Evolutionary conservation across 2,797 vertebrate species (phyloP).

Genomic region (Rousettus madagascariensis): DNA sequence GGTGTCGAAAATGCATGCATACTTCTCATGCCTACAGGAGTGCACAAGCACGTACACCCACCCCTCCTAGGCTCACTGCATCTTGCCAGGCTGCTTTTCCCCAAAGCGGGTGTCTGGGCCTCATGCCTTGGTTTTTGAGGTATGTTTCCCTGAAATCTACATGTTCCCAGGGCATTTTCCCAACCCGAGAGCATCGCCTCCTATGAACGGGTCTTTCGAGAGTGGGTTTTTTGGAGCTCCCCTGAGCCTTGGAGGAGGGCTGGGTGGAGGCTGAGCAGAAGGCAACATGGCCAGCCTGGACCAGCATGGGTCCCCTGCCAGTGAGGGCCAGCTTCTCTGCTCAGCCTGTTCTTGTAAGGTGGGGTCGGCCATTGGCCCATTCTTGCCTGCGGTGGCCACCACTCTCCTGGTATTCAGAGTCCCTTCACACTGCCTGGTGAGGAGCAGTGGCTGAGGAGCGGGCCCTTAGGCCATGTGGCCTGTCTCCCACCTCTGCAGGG

Average conservation of each 20-base stretch:
- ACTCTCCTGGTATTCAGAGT: neutral
- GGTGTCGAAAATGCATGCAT: neutral
- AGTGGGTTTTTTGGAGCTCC: neutral
- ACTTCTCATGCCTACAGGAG: neutral
- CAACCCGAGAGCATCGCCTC: neutral
- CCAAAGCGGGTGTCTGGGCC: neutral
- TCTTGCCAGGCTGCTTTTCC: neutral
- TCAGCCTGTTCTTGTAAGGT: neutral
- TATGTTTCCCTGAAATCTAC: neutral
- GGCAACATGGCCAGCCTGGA: neutral
- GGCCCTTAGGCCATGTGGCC: neutral
- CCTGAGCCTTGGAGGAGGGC: neutral
- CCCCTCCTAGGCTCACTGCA: neutral
- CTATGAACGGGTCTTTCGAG: neutral
- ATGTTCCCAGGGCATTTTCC: neutral
- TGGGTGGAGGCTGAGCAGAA: neutral
- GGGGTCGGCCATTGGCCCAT: neutral
- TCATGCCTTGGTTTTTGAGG: neutral
- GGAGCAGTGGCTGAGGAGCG: neutral
- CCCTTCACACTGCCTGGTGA: too few relatives aligned
- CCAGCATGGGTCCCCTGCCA: too few relatives aligned
- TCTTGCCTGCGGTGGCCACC: neutral
- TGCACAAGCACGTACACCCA: accelerated
- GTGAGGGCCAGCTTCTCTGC: neutral
- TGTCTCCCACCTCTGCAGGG: conserved; percentile 85